Conservation (phyloP, 2,113 vertebrate genomes). For the human (Homo sapiens) region GRCh38 chr2:162110501-162111000, state of each 20-base stretch:
- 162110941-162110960: not conserved
- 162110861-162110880: not conserved
- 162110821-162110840: not conserved
- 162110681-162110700: conserved; percentile 12
- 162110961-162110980: not conserved
- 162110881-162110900: not conserved
- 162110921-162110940: not conserved
- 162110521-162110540: too few species aligned
- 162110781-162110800: conserved; percentile 28
- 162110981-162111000: not conserved
- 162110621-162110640: not conserved
- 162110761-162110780: conserved; percentile 15
- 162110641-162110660: conserved; percentile 18
- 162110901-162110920: not conserved
- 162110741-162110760: conserved; percentile 22
- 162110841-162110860: not conserved
- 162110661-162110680: conserved; percentile 43
- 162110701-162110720: not conserved
- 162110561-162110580: not conserved
- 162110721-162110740: not conserved
- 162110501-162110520: too few species aligned
- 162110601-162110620: not conserved
- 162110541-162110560: not conserved
- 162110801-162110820: not conserved
- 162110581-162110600: not conserved